Conservation (phyloP, 2,797 vertebrate genomes). For the Hyperoplus lanceolatus region DNA sequence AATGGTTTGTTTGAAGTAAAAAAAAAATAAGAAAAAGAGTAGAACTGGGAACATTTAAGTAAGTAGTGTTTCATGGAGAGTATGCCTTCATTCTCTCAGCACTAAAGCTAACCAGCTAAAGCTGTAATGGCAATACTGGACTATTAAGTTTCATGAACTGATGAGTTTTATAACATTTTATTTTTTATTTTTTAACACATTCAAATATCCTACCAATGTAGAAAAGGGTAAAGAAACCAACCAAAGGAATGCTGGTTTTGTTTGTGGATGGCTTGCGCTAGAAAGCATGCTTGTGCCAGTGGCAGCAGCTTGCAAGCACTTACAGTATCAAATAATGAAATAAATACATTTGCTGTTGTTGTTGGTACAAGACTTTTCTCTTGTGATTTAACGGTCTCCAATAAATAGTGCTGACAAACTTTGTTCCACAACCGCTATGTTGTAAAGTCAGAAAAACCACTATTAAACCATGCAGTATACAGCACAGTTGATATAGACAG, state of each 20-base stretch:
- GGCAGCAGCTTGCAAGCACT: too few species aligned
- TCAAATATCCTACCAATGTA: too few species aligned
- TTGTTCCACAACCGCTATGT: slow-evolving; percentile 18
- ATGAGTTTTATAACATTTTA: too few species aligned
- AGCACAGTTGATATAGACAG: slow-evolving; percentile 39
- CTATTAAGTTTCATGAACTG: too few species aligned
- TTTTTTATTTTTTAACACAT: too few species aligned
- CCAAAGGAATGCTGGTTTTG: too few species aligned
- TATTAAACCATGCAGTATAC: slow-evolving; percentile 38
- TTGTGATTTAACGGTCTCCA: slow-evolving; percentile 16
- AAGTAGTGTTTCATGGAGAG: neutral
- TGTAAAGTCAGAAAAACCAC: slow-evolving; percentile 29
- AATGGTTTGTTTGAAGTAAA: slow-evolving; percentile 32
- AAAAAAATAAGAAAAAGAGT: neutral
- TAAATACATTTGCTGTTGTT: too few species aligned
- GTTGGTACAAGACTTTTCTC: neutral
- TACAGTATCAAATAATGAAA: too few species aligned
- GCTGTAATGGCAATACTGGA: too few species aligned
- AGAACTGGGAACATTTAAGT: neutral
- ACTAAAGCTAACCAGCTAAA: neutral
- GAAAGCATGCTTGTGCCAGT: too few species aligned
- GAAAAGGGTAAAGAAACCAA: neutral
- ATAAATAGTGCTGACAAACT: slow-evolving; percentile 21
- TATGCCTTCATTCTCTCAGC: neutral
- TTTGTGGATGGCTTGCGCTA: too few species aligned